Conservation (phyloP, 2,797 vertebrate genomes). For the Thamnophis elegans region DNA sequence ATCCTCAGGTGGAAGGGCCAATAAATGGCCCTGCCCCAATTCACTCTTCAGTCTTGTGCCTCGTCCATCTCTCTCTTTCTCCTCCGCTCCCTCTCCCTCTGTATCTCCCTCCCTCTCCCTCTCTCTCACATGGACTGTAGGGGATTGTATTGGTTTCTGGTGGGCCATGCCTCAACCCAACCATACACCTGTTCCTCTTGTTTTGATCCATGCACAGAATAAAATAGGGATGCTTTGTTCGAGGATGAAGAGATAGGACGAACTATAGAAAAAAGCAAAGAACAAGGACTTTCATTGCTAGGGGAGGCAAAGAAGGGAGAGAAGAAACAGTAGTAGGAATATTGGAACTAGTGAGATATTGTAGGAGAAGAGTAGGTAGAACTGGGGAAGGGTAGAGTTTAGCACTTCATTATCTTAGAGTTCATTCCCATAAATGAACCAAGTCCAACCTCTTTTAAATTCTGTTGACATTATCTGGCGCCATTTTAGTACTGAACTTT, state of each 20-base stretch:
- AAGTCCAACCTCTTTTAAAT: background rate
- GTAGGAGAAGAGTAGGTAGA: background rate
- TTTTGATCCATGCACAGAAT: background rate
- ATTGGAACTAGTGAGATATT: background rate
- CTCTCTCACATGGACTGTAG: background rate
- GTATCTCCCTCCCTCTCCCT: no score
- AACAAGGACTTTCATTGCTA: background rate
- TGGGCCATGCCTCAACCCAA: background rate
- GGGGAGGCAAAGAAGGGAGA: background rate
- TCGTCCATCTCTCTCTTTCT: background rate
- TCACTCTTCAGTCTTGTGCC: background rate
- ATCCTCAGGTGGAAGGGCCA: background rate
- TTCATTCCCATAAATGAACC: background rate
- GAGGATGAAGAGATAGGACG: background rate
- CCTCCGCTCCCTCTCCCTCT: background rate
- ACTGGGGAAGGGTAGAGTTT: background rate
- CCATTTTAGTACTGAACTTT: no score
- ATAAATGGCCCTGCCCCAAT: background rate
- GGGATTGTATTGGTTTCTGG: background rate
- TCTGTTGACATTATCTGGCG: background rate
- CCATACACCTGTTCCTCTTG: background rate
- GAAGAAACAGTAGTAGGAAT: background rate
- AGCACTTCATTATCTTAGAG: background rate
- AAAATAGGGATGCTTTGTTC: background rate
- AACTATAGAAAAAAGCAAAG: background rate